These are phyloP conservation scores for Epinotia brunnichana DNA, from an alignment of 2,888 invertebrate species.

Conservation along the genomic window DNA sequence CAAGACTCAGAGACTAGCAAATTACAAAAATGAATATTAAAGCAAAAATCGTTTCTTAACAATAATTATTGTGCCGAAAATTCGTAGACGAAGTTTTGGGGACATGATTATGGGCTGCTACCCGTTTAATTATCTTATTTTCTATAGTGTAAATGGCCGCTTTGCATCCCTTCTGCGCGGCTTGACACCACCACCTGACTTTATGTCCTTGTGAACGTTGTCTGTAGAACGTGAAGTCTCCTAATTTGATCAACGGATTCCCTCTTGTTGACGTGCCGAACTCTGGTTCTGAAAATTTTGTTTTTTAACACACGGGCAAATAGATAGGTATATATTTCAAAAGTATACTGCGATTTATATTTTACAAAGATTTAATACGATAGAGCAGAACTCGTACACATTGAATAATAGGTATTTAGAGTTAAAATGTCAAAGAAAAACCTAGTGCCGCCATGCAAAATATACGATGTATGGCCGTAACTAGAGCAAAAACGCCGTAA, in stretches of 20 bases:
- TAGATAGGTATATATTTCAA: neutral
- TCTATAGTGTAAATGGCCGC: conserved; percentile 47
- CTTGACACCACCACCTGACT: conserved; percentile 47
- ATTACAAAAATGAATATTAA: neutral
- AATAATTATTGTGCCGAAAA: neutral
- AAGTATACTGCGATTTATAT: neutral
- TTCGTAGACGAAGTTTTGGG: neutral
- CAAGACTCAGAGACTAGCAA: neutral
- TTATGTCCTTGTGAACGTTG: conserved; percentile 45
- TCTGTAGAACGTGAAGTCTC: conserved; percentile 45
- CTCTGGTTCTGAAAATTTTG: conserved; percentile 25
- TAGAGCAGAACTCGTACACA: too few species aligned
- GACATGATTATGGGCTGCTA: conserved; percentile 39
- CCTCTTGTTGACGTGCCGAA: conserved; percentile 47
- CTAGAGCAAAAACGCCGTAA: too few species aligned
- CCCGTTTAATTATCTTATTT: conserved; percentile 38
- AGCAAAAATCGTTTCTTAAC: neutral
- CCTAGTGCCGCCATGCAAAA: too few species aligned
- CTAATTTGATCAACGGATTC: conserved; percentile 45
- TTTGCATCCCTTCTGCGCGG: conserved; percentile 43
- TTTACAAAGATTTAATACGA: too few species aligned
- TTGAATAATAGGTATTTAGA: too few species aligned
- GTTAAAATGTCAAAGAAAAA: too few species aligned
- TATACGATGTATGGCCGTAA: too few species aligned
- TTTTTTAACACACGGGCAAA: neutral